Conservation (phyloP, 2,888 invertebrate genomes). For the Linnaemya vulpina region DNA sequence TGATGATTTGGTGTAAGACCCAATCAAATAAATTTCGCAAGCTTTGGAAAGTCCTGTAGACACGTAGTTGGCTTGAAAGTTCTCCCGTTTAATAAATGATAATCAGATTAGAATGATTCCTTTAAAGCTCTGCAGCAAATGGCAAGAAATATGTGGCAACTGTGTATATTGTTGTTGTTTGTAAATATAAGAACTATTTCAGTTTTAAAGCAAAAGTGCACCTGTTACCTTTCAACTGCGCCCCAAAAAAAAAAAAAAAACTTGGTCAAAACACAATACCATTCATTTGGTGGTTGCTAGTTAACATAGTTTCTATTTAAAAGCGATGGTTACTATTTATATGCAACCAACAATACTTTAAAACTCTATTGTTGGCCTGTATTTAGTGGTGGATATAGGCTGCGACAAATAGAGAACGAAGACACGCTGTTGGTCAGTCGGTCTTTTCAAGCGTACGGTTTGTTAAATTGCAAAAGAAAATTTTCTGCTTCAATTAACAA, state of each 20-base stretch:
- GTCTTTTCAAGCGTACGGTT: slow-evolving; percentile 27
- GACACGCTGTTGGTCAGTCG: slow-evolving; percentile 22
- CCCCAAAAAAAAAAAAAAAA: slow-evolving; percentile 50
- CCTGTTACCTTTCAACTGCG: slow-evolving; percentile 67
- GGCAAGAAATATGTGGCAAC: background rate
- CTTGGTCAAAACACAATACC: slow-evolving; percentile 45
- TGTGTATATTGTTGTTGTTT: background rate
- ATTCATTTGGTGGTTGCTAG: slow-evolving; percentile 42
- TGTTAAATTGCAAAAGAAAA: slow-evolving; percentile 29
- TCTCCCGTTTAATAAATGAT: too few relatives aligned
- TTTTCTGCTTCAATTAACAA: slow-evolving; percentile 57
- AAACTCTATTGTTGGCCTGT: slow-evolving; percentile 2
- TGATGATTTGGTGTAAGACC: too few relatives aligned
- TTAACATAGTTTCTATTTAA: slow-evolving; percentile 36
- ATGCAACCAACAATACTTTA: slow-evolving; percentile 9
- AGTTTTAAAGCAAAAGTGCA: slow-evolving; percentile 36
- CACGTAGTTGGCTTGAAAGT: too few relatives aligned
- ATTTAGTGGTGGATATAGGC: slow-evolving; percentile 28
- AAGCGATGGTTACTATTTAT: background rate
- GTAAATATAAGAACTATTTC: background rate
- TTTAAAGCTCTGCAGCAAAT: slow-evolving; percentile 6
- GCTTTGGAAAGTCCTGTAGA: too few relatives aligned
- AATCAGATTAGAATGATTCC: background rate
- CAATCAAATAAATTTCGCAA: too few relatives aligned
- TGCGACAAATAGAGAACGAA: background rate